Conservation (phyloP, 2,797 vertebrate genomes). For the Sylvia borin region DNA sequence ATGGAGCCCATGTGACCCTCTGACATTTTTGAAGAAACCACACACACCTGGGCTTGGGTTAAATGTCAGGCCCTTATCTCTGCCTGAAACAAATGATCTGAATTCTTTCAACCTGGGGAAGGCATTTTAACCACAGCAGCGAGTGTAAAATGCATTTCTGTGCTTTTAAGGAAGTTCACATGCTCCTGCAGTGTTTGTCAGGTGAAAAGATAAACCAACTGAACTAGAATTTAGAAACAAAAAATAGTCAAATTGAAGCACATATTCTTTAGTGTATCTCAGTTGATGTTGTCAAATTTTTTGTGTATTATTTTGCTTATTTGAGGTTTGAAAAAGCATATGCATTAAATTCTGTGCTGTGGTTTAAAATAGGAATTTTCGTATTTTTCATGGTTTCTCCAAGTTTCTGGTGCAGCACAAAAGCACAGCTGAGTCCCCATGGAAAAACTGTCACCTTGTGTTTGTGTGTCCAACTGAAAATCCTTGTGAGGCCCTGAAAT, state of each 20-base stretch:
- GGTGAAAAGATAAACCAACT: constrained; percentile 45
- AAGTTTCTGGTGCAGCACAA: background rate
- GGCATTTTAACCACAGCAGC: constrained; percentile 77
- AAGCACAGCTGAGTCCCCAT: background rate
- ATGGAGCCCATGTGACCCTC: constrained; percentile 82
- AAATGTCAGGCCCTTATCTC: constrained; percentile 86
- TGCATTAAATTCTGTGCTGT: fast-evolving
- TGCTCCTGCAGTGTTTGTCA: constrained; percentile 62
- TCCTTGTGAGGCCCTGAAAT: background rate
- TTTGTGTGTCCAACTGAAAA: background rate
- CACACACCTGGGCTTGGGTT: constrained; percentile 87
- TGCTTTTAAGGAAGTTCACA: constrained; percentile 74
- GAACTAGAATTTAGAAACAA: background rate
- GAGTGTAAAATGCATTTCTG: constrained; percentile 57
- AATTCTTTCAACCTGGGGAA: constrained; percentile 75
- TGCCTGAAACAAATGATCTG: constrained; percentile 76
- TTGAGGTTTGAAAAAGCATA: background rate
- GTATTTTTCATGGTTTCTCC: background rate
- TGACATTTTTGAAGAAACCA: constrained; percentile 91
- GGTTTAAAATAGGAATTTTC: background rate
- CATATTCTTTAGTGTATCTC: background rate
- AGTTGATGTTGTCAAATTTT: background rate
- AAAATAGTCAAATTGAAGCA: background rate
- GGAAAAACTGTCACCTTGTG: background rate
- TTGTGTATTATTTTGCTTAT: background rate